Percentiles rank a stretch among this genome's conserved stretches.
These are phyloP conservation scores for Orientallactaga bullata DNA, from an alignment of 2,113 vertebrate species.

Conservation along the genomic window DNA sequence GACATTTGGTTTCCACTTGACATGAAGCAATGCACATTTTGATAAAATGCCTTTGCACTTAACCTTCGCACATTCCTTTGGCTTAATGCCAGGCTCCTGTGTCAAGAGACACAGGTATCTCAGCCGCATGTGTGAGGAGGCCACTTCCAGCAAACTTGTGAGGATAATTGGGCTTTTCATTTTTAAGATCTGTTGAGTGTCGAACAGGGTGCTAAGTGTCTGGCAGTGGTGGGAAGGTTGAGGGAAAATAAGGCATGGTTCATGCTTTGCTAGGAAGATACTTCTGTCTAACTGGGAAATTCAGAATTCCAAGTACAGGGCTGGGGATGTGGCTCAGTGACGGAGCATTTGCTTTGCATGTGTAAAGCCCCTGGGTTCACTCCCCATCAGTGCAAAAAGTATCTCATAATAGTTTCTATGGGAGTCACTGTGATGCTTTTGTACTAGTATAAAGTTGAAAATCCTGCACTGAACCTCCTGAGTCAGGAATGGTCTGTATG, in stretches of 20 bases:
- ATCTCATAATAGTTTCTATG: neutral
- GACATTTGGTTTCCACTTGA: constrained; percentile 44
- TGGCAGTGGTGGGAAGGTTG: neutral
- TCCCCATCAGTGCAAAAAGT: neutral
- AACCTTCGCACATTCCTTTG: neutral
- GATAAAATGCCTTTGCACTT: constrained; percentile 52
- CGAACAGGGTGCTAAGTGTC: neutral
- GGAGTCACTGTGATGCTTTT: neutral
- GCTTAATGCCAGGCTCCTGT: neutral
- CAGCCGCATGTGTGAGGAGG: neutral
- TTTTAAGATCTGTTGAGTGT: neutral
- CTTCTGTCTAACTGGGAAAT: neutral
- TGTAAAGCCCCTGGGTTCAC: neutral
- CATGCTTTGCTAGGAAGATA: neutral
- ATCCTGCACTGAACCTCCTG: neutral
- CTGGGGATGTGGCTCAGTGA: neutral
- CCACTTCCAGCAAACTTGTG: neutral
- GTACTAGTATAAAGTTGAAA: neutral
- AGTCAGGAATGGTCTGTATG: neutral
- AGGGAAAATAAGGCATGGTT: neutral
- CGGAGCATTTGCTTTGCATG: neutral
- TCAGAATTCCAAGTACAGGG: neutral
- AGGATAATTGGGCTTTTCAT: neutral
- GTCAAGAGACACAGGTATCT: neutral
- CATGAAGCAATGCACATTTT: constrained; percentile 32